Percentiles rank a stretch among this genome's conserved stretches.
Conservation (phyloP, 2,797 vertebrate genomes). For the Huso huso region DNA sequence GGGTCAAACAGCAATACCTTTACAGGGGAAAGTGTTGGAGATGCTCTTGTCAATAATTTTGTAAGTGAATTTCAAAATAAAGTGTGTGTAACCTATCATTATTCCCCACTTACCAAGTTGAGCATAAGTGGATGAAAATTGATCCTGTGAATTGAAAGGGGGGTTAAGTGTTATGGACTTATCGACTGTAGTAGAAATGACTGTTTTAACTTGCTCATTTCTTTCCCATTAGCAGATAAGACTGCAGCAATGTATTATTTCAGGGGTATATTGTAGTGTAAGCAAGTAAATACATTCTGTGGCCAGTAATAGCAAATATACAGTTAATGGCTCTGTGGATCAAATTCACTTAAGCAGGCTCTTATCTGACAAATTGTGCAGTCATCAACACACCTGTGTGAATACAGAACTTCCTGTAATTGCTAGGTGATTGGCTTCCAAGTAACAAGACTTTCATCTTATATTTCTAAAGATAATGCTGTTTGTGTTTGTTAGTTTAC, state of each 20-base stretch:
- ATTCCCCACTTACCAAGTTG: constrained; percentile 81
- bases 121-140: constrained; percentile 88
- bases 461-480: no score
- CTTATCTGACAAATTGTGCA: constrained; percentile 30
- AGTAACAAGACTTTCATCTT: background rate
- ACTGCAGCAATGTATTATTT: constrained; percentile 66
- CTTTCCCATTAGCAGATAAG: constrained; percentile 85
- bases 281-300: constrained; percentile 56
- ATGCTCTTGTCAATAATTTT: constrained; percentile 70
- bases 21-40: constrained; percentile 58
- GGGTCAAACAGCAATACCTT: constrained; percentile 65
- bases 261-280: constrained; percentile 55
- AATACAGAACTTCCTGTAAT: background rate
- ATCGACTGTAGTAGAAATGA: constrained; percentile 79
- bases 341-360: constrained; percentile 41
- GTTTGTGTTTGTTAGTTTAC: no score
- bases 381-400: constrained; percentile 30
- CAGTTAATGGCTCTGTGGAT: constrained; percentile 37
- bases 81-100: constrained; percentile 88
- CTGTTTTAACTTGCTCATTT: constrained; percentile 82
- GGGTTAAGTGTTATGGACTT: constrained; percentile 80
- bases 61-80: constrained; percentile 86
- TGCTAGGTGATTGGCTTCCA: constrained; percentile 1
- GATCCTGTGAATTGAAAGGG: constrained; percentile 87
- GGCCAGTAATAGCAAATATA: constrained; percentile 51